Conservation (phyloP, 2,797 vertebrate genomes). For the Hypotaenidia philippensis region DNA sequence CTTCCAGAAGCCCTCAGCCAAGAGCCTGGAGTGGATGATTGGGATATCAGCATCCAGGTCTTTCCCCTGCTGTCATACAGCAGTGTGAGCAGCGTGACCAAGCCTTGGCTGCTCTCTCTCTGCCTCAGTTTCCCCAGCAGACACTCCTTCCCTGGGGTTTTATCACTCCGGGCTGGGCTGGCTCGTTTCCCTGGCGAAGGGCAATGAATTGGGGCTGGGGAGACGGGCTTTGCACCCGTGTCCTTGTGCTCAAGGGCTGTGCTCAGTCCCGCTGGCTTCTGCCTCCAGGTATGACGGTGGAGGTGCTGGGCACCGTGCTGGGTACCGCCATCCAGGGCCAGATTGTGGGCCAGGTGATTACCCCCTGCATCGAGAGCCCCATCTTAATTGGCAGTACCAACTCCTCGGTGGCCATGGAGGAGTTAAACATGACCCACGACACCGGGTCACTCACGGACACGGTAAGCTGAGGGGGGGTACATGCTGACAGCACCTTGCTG, state of each 20-base stretch:
- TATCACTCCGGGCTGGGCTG: background rate
- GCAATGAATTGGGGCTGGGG: background rate
- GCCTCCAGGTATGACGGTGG: constrained; percentile 92
- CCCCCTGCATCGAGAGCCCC: constrained; percentile 82
- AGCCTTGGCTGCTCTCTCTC: background rate
- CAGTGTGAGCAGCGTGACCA: background rate
- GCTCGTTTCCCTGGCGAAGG: fast-evolving
- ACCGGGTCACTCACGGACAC: constrained; percentile 79
- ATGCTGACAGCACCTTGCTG: background rate
- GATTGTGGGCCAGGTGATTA: constrained; percentile 88
- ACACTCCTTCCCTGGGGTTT: background rate
- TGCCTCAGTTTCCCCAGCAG: background rate
- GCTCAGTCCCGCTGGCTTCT: background rate
- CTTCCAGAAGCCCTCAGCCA: background rate
- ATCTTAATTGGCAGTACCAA: constrained; percentile 9
- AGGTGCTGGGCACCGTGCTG: constrained; percentile 91
- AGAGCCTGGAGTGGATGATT: background rate
- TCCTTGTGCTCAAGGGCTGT: background rate
- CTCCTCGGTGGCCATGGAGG: constrained; percentile 56
- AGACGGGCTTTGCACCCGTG: background rate
- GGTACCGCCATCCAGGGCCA: constrained; percentile 95
- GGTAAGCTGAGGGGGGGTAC: constrained; percentile 57
- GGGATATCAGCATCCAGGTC: background rate
- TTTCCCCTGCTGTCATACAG: background rate
- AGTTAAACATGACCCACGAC: constrained; percentile 75